phyloP scores from a whole-genome alignment of 2,888 invertebrate species.

The Eristalis tenax region DNA sequence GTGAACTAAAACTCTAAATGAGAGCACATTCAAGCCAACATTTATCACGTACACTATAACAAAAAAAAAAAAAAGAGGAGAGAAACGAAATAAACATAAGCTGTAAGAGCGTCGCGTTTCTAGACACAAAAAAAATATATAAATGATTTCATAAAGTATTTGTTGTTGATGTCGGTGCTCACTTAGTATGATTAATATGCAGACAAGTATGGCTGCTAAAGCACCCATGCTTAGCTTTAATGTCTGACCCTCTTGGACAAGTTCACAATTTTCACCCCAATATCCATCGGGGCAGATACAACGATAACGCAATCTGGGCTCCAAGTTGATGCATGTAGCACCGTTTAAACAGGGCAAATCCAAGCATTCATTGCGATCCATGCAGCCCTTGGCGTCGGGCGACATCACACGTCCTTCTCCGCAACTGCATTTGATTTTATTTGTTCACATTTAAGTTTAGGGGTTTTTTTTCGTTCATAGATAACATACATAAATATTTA shows the following conservation, averaged over 20 bases:
- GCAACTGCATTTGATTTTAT: conserved; percentile 84
- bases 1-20: conserved; percentile 51
- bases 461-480: conserved; percentile 20
- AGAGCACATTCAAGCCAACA: conserved; percentile 62
- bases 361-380: conserved; percentile 97
- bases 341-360: conserved; percentile 97
- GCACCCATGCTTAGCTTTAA: conserved; percentile 98
- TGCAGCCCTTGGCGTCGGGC: conserved; percentile 94
- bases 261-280: conserved; percentile 97
- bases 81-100: conserved; percentile 13
- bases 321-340: conserved; percentile 95
- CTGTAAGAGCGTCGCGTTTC: conserved; percentile 49
- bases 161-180: conserved; percentile 83
- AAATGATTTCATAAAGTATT: neutral
- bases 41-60: conserved; percentile 16
- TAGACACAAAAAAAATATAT: conserved; percentile 9
- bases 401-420: conserved; percentile 96
- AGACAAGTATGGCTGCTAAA: conserved; percentile 97
- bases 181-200: conserved; percentile 98
- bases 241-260: conserved; percentile 96
- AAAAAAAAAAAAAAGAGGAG: conserved; percentile 3
- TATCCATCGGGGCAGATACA: conserved; percentile 96
- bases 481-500: conserved; percentile 16
- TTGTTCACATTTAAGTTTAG: conserved; percentile 10
- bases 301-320: conserved; percentile 91